Percentiles rank a stretch among this genome's conserved stretches.
phyloP scores from a whole-genome alignment of 1,140 invertebrate species.

The Medauroidea extradentata region DNA sequence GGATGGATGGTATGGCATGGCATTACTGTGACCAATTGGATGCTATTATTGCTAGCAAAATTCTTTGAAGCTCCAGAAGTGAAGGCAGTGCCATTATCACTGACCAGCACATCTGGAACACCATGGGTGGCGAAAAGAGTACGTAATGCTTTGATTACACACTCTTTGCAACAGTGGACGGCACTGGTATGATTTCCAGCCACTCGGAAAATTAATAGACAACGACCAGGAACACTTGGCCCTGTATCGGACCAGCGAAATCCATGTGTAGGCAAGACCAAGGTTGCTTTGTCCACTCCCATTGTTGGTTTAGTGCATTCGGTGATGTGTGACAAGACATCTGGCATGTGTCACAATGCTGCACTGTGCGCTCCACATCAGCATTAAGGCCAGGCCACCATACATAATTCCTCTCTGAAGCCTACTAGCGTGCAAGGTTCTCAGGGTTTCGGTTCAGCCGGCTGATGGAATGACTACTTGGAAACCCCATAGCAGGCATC shows the following conservation, averaged over 20 bases:
- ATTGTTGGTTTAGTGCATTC: conserved; percentile 26
- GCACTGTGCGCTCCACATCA: conserved; percentile 38
- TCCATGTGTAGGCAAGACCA: conserved; percentile 26
- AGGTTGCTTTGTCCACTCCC: conserved; percentile 27
- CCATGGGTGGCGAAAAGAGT: conserved; percentile 35
- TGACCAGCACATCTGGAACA: conserved; percentile 35
- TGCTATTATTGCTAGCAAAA: conserved; percentile 23
- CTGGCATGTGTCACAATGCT: conserved; percentile 30
- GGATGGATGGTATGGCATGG: conserved; percentile 3
- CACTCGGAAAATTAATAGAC: conserved; percentile 29
- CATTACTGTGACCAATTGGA: not conserved
- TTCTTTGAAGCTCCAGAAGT: conserved; percentile 34
- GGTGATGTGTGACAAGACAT: conserved; percentile 15
- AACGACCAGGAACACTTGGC: conserved; percentile 22
- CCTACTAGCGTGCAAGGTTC: conserved; percentile 42
- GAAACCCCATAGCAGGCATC: not conserved
- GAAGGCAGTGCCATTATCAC: conserved; percentile 40
- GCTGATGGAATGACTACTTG: not conserved
- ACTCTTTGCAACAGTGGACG: conserved; percentile 9
- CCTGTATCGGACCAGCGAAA: conserved; percentile 19
- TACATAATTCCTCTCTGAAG: conserved; percentile 44
- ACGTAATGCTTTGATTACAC: conserved; percentile 26
- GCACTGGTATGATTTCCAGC: conserved; percentile 13
- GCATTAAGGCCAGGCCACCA: conserved; percentile 48
- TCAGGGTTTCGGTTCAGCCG: not conserved